These are phyloP conservation scores for Laticauda laticaudata DNA, from an alignment of 2,113 vertebrate genomes.

Conservation along the genomic window DNA sequence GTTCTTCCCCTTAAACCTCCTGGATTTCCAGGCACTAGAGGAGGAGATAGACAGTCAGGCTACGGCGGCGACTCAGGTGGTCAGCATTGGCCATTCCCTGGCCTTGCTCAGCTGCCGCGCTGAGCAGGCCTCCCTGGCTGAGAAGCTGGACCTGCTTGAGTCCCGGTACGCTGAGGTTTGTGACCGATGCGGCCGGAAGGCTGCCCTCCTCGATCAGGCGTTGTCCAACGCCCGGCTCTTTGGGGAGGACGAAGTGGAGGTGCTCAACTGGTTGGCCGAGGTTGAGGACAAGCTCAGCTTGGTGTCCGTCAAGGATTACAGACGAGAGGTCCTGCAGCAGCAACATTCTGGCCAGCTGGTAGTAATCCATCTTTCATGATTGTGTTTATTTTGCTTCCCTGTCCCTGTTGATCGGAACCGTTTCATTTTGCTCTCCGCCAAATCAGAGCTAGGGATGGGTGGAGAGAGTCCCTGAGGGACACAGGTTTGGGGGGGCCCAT, in stretches of 20 bases:
- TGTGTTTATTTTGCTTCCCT: conserved; percentile 35
- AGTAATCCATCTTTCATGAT: conserved; percentile 51
- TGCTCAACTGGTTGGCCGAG: conserved; percentile 99
- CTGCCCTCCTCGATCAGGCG: conserved; percentile 88
- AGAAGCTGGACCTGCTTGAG: conserved; percentile 81
- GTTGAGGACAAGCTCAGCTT: conserved; percentile 90
- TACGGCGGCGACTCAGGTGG: conserved; percentile 76
- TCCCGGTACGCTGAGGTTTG: conserved; percentile 80
- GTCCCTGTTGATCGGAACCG: neutral
- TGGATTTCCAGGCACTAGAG: conserved; percentile 83
- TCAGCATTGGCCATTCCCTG: conserved; percentile 82
- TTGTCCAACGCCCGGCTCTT: conserved; percentile 93
- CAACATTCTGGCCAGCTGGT: conserved; percentile 93
- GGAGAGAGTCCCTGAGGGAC: neutral
- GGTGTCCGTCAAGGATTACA: conserved; percentile 89
- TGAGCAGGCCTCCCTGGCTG: conserved; percentile 82
- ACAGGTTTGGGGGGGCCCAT: neutral
- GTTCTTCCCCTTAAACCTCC: conserved; percentile 52
- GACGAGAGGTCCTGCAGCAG: conserved; percentile 85
- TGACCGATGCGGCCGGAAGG: conserved; percentile 82
- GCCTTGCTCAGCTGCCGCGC: conserved; percentile 81
- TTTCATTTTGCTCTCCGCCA: conserved; percentile 36
- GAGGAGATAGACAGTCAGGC: conserved; percentile 84
- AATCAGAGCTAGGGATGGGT: no score
- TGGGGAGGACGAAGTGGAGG: conserved; percentile 98